phyloP scores from a whole-genome alignment of 2,797 vertebrate species.

The Rousettus madagascariensis region DNA sequence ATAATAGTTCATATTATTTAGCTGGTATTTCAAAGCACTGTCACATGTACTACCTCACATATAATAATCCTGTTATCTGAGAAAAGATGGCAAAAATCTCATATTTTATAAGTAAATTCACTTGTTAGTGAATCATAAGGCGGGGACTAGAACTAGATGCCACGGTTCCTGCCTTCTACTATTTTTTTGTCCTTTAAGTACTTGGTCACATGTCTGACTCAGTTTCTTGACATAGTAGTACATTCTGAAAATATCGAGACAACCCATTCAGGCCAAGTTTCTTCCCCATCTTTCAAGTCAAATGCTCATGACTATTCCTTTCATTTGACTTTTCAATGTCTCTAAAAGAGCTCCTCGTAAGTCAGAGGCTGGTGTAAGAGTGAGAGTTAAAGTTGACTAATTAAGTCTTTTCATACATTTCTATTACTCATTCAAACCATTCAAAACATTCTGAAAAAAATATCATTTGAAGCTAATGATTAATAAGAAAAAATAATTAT shows the following conservation, averaged over 20 bases:
- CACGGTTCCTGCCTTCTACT: background rate
- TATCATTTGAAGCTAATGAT: background rate
- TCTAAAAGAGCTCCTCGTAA: background rate
- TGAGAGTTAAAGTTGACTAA: background rate
- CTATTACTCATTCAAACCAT: constrained; percentile 14
- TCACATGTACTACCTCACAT: background rate
- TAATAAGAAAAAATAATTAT: background rate
- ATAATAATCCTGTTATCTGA: background rate
- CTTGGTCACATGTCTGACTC: background rate
- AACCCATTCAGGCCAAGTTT: background rate
- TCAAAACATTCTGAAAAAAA: background rate
- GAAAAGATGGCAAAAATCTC: background rate
- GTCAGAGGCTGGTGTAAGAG: background rate
- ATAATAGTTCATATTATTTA: background rate
- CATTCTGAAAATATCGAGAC: background rate
- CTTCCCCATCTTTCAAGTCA: background rate
- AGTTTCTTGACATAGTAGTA: background rate
- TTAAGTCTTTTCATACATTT: background rate
- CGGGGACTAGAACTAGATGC: background rate
- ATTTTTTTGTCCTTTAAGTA: background rate
- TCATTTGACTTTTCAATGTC: constrained; percentile 14
- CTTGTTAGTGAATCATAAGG: background rate
- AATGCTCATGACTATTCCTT: background rate
- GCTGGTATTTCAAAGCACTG: background rate
- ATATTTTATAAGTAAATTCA: background rate